These are phyloP conservation scores for Mercenaria mercenaria DNA, from an alignment of 1,140 invertebrate genomes.

Conservation along the genomic window DNA sequence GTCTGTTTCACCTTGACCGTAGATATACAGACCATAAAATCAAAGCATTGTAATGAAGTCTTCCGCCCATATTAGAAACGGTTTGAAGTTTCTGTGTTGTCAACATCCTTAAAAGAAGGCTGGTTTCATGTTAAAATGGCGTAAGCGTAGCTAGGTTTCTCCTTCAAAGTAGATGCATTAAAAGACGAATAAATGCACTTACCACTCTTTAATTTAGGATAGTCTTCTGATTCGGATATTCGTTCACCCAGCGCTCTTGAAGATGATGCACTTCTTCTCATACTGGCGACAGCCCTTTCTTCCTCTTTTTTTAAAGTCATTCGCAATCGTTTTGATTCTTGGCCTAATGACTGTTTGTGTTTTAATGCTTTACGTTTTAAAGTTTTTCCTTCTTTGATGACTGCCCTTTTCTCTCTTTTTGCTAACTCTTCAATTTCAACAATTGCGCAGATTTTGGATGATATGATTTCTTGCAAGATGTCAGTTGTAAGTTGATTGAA, in stretches of 20 bases:
- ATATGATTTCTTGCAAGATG: background rate
- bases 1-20: too few species aligned
- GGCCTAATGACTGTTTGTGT: background rate
- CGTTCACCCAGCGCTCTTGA: background rate
- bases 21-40: too few species aligned
- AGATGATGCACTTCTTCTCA: background rate
- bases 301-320: background rate
- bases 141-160: too few species aligned
- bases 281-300: background rate
- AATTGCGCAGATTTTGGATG: background rate
- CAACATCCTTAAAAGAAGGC: too few species aligned
- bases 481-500: background rate
- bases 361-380: background rate
- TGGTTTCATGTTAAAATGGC: too few species aligned
- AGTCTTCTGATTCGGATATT: background rate
- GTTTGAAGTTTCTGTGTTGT: too few species aligned
- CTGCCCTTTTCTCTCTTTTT: background rate
- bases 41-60: too few species aligned
- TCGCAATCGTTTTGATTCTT: background rate
- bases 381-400: background rate
- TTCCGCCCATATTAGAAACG: too few species aligned
- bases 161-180: too few species aligned
- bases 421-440: background rate
- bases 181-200: too few species aligned
- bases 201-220: too few species aligned